These are phyloP conservation scores for Heliconius hewitsoni DNA, from an alignment of 1,140 invertebrate genomes.

Conservation along the genomic window DNA sequence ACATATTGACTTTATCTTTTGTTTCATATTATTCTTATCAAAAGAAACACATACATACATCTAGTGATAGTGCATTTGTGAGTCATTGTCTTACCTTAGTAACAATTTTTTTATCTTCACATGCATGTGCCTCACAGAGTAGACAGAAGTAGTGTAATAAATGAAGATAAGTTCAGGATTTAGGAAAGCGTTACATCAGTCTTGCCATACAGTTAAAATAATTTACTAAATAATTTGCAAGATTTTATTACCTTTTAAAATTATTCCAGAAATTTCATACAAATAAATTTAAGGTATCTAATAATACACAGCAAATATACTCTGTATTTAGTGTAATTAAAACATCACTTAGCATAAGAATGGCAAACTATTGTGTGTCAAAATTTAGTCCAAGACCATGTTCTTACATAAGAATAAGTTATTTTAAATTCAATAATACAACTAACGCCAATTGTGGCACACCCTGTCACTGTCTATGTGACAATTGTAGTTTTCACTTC, in stretches of 20 bases:
- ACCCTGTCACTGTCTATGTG: no score
- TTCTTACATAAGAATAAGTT: not conserved
- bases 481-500: no score
- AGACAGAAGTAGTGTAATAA: no score
- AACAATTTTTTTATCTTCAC: not conserved
- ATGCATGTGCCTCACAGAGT: not conserved
- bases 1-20: not conserved
- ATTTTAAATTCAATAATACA: not conserved
- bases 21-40: conserved; percentile 4
- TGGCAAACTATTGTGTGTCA: conserved; percentile 13
- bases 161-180: no score
- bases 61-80: not conserved
- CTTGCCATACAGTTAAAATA: no score
- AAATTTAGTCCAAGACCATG: conserved; percentile 28
- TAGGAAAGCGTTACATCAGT: no score
- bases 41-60: not conserved
- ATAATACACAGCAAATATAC: not conserved
- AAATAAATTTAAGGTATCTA: not conserved
- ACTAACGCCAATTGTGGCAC: no score
- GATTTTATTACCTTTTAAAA: not conserved
- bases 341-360: conserved; percentile 22
- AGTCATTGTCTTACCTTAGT: not conserved
- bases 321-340: conserved; percentile 20
- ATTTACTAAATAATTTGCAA: no score
- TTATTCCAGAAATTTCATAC: not conserved